Percentiles rank a stretch among this genome's conserved stretches.
These are phyloP conservation scores for Solea solea DNA, from an alignment of 2,113 vertebrate species.

Conservation along the genomic window DNA sequence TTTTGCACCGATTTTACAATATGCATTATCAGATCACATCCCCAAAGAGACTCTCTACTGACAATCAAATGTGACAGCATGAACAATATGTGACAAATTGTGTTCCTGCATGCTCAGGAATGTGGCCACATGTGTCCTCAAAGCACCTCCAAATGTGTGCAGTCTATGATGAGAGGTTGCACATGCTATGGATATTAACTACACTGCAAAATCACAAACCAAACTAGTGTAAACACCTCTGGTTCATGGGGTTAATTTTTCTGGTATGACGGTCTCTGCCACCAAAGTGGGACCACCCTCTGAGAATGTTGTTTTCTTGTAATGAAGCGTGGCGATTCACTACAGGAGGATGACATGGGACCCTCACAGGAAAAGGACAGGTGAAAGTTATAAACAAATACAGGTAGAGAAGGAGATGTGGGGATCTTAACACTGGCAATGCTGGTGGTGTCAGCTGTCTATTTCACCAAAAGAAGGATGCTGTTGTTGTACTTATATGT, in stretches of 20 bases:
- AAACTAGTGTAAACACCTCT: background rate
- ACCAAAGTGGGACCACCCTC: slow-evolving; percentile 70
- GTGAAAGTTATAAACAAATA: slow-evolving; percentile 76
- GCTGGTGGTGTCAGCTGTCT: slow-evolving; percentile 44
- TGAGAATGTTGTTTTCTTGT: slow-evolving; percentile 64
- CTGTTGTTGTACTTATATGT: slow-evolving; percentile 7
- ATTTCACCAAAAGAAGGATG: slow-evolving; percentile 23
- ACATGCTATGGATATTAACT: no score
- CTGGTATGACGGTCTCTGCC: background rate
- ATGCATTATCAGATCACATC: no score
- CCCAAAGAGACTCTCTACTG: no score
- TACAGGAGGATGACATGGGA: slow-evolving; percentile 59
- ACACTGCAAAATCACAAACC: no score
- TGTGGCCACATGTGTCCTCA: no score
- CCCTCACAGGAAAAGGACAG: slow-evolving; percentile 73
- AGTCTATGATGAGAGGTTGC: no score
- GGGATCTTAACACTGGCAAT: slow-evolving; percentile 44
- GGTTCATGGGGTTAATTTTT: background rate
- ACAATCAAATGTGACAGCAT: no score
- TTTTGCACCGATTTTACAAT: no score
- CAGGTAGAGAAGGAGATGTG: slow-evolving; percentile 42
- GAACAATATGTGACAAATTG: no score
- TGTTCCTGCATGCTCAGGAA: no score
- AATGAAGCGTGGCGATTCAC: slow-evolving; percentile 74
- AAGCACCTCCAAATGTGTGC: no score